phyloP scores from a whole-genome alignment of 2,888 invertebrate genomes.

The Drosophila neotestacea region DNA sequence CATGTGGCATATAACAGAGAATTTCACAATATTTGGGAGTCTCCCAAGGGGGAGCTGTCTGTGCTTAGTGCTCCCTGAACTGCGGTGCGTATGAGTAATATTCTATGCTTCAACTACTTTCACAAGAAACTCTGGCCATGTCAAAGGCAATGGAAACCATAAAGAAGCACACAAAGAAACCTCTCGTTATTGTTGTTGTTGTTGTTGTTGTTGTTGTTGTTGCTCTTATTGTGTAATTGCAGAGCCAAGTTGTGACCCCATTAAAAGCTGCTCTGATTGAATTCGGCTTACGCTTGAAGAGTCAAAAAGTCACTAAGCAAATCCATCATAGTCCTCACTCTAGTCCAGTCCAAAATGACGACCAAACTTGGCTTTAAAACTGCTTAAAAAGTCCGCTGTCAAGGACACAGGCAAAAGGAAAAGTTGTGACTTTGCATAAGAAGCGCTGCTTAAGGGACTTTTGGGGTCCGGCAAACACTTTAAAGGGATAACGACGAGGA shows the following conservation, averaged over 20 bases:
- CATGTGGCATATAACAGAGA: constrained; percentile 6
- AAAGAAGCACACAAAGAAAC: constrained; percentile 47
- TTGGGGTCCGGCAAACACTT: constrained; percentile 17
- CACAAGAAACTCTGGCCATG: constrained; percentile 17
- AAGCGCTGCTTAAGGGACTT: constrained; percentile 16
- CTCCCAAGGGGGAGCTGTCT: constrained; percentile 13
- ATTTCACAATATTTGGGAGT: constrained; percentile 55
- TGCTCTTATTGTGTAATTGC: constrained; percentile 28
- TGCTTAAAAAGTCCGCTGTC: constrained; percentile 66
- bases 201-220: not conserved
- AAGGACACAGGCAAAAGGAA: constrained; percentile 54
- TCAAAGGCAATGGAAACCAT: constrained; percentile 49
- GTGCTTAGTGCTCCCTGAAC: constrained; percentile 4
- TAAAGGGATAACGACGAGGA: constrained; percentile 30
- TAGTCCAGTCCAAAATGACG: constrained; percentile 5
- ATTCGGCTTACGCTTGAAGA: constrained; percentile 72
- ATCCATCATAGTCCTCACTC: constrained; percentile 59
- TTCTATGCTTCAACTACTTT: constrained; percentile 57
- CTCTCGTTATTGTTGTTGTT: constrained; percentile 5
- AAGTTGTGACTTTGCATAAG: constrained; percentile 60
- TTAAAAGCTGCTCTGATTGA: constrained; percentile 69
- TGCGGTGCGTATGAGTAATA: constrained; percentile 70
- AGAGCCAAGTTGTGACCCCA: constrained; percentile 33
- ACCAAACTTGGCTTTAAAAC: constrained; percentile 39
- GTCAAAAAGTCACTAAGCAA: constrained; percentile 57